Conservation (phyloP, 2,797 vertebrate species). For the Triplophysa yarkandensis region DNA sequence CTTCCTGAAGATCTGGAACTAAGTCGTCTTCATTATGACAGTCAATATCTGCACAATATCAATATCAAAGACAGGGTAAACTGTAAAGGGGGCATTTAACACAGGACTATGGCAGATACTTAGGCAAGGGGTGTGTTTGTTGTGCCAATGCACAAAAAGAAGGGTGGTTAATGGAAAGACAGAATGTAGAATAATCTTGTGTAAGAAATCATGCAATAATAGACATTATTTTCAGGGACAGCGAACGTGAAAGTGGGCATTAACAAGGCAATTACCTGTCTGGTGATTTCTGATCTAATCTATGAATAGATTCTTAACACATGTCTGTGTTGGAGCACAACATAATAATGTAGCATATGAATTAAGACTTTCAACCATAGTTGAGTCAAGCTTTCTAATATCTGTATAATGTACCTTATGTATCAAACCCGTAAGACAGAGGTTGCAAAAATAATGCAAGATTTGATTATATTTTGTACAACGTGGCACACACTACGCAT, state of each 20-base stretch:
- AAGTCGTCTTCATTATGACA: constrained; percentile 50
- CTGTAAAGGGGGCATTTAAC: constrained; percentile 49
- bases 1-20: constrained; percentile 98
- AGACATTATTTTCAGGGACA: constrained; percentile 32
- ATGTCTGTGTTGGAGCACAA: constrained; percentile 22
- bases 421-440: constrained; percentile 28
- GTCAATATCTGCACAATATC: not conserved
- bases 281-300: constrained; percentile 32
- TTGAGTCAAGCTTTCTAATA: constrained; percentile 26
- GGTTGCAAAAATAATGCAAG: constrained; percentile 34
- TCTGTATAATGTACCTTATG: constrained; percentile 25
- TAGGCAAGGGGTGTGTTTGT: constrained; percentile 58
- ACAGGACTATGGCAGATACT: constrained; percentile 47
- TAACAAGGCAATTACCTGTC: constrained; percentile 12
- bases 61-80: constrained; percentile 28
- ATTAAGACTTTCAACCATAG: constrained; percentile 39
- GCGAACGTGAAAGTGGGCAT: constrained; percentile 26
- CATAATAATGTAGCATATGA: constrained; percentile 18
- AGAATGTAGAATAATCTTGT: constrained; percentile 32
- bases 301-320: constrained; percentile 15
- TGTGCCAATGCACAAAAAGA: constrained; percentile 71
- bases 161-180: constrained; percentile 58
- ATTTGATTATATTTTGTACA: constrained; percentile 47
- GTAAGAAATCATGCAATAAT: constrained; percentile 42
- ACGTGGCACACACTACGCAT: constrained; percentile 25